Conservation (phyloP, 2,797 vertebrate genomes). For the Capromys pilorides region DNA sequence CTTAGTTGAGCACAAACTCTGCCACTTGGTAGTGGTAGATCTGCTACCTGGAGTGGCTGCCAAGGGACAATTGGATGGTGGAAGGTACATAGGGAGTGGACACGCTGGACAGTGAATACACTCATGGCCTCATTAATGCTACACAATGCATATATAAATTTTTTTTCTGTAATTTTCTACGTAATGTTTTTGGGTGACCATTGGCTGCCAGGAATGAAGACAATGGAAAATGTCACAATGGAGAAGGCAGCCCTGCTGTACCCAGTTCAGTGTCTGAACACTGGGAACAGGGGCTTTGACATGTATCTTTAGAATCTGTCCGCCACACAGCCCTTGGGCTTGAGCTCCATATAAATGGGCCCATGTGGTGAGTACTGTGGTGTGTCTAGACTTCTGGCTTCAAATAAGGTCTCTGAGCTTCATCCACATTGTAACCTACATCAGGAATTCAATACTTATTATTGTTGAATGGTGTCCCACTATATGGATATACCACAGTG, state of each 20-base stretch:
- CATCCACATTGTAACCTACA: not conserved
- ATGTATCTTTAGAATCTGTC: not conserved
- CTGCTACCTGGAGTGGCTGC: no score
- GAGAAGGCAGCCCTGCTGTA: not conserved
- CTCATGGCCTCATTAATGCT: no score
- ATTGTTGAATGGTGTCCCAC: not conserved
- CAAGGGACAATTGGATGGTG: not conserved
- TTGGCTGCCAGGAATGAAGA: not conserved
- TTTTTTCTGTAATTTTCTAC: not conserved
- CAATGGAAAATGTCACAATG: not conserved
- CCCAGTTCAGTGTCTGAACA: not conserved
- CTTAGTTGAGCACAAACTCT: no score
- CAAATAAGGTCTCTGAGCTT: not conserved
- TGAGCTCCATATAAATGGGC: not conserved
- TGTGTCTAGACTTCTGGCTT: not conserved
- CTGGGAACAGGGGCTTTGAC: not conserved
- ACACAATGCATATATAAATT: not conserved
- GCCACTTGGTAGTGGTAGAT: no score
- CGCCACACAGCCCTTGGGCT: not conserved
- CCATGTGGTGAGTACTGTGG: not conserved
- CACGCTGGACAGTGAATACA: not conserved
- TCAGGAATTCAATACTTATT: not conserved
- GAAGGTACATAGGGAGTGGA: not conserved
- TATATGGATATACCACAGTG: no score
- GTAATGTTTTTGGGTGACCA: not conserved